Conservation (phyloP, 2,113 vertebrate species). For the Oncorhynchus nerka region DNA sequence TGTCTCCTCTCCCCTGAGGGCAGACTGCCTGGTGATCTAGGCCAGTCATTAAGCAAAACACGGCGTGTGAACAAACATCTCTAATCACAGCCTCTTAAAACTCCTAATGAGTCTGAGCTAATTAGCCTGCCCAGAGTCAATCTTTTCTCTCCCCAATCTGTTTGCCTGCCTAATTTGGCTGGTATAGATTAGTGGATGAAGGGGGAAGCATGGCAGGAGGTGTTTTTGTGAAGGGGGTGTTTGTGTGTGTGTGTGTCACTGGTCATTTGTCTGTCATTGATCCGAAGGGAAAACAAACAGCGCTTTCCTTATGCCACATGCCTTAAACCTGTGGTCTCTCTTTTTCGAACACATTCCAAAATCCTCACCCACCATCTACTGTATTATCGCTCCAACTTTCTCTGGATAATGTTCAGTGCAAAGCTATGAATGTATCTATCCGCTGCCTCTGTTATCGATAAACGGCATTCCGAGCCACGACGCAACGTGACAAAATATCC, state of each 20-base stretch:
- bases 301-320: background rate
- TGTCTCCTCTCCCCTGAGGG: slow-evolving; percentile 63
- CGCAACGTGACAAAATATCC: background rate
- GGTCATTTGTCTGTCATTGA: slow-evolving; percentile 60
- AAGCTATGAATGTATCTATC: background rate
- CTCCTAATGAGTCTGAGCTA: slow-evolving; percentile 74
- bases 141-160: slow-evolving; percentile 59
- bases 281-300: slow-evolving; percentile 38
- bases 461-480: background rate
- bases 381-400: background rate
- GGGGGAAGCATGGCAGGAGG: slow-evolving; percentile 10
- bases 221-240: background rate
- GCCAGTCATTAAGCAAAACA: slow-evolving; percentile 67
- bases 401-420: background rate
- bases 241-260: slow-evolving; percentile 11
- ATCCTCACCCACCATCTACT: background rate
- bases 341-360: background rate
- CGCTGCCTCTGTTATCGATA: background rate
- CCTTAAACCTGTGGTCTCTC: slow-evolving; percentile 1
- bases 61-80: slow-evolving; percentile 73
- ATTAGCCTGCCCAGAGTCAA: slow-evolving; percentile 77
- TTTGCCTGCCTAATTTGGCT: slow-evolving; percentile 59
- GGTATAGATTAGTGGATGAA: slow-evolving; percentile 53
- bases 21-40: slow-evolving; percentile 65
- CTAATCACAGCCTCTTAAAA: slow-evolving; percentile 90